These are phyloP conservation scores for Silurus aristotelis DNA, from an alignment of 2,797 vertebrate species.

Conservation along the genomic window DNA sequence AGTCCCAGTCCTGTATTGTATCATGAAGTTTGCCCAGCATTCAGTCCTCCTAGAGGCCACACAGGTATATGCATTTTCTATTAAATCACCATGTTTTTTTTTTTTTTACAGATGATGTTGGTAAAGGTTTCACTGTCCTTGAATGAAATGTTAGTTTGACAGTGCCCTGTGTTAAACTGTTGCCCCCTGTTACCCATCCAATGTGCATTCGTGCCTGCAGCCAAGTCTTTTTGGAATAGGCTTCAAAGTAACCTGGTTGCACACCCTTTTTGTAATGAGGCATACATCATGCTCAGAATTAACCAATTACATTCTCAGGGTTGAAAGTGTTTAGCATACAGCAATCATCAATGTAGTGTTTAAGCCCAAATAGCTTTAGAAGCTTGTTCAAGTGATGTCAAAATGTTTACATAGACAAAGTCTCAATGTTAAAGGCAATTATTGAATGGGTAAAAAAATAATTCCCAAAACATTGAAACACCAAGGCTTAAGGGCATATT, in stretches of 20 bases:
- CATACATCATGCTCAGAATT: no score
- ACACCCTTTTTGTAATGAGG: no score
- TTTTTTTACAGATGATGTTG: neutral
- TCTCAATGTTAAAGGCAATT: neutral
- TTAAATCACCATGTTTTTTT: neutral
- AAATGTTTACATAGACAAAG: no score
- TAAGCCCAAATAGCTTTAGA: no score
- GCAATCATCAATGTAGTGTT: no score
- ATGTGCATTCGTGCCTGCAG: neutral
- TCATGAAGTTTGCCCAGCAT: slow-evolving; percentile 53
- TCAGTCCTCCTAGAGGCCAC: neutral
- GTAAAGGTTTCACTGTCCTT: neutral
- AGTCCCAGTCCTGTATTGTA: slow-evolving; percentile 56
- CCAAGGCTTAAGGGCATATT: neutral
- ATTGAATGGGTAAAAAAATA: neutral
- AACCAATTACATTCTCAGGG: no score
- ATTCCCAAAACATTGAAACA: neutral
- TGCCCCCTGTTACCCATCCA: neutral
- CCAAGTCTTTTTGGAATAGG: neutral
- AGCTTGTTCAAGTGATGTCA: no score
- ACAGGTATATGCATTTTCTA: slow-evolving; percentile 35
- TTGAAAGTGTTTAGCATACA: no score
- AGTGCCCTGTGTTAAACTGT: neutral
- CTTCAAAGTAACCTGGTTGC: neutral
- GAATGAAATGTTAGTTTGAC: neutral